Evolutionary conservation across 2,888 invertebrate genomes (phyloP), one percentile per base, ranked within the genome.

Genomic region (Cantharis rufa): DNA sequence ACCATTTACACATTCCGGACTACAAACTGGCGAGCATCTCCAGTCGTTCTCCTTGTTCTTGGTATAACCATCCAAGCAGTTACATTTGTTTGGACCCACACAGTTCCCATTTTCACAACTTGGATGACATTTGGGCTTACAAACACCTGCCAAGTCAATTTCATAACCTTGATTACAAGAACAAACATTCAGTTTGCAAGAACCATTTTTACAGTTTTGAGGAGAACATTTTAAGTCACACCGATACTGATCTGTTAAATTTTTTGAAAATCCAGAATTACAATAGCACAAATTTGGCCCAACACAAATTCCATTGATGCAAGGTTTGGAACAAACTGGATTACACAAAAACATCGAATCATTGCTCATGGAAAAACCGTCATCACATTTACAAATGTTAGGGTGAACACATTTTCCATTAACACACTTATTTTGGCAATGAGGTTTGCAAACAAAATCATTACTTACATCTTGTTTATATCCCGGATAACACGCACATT

Each of bases 41-140:
- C 69, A 62, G 3, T 69, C 18, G 24, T 72, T 74, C 10, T 72
- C 69, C 18, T 71, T 28, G 61, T 74, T 70, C 62, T 75, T 74
- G 13, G 68, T 16, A 48, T 85, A 86, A 15, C 86, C 86, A 0
- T 83, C 80, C 0, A 82, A 76, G 75, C 89, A 89, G n/a, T 72
- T 32, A 80, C 89, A 89, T 0, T 74, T 64, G 10, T 85, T 80
- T 0, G 86, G 86, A 0, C 81, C 82, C 0, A 83, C 75, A 78
- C 90, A 90, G 0, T 79, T 83, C 0, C 87, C 87, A 62, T 85
- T 81, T 0, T 71, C 71, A 80, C 90, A 90, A 0, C 76, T 70
- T 0, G 70, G 81, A 16, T 84, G 84, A 71, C 78, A 84, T n/a
- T 71, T 72, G 3, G 84, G 83, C 15, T 83, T 82, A 3, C 82